Conservation (phyloP, 2,888 invertebrate species). For the Diachrysia chrysitis region DNA sequence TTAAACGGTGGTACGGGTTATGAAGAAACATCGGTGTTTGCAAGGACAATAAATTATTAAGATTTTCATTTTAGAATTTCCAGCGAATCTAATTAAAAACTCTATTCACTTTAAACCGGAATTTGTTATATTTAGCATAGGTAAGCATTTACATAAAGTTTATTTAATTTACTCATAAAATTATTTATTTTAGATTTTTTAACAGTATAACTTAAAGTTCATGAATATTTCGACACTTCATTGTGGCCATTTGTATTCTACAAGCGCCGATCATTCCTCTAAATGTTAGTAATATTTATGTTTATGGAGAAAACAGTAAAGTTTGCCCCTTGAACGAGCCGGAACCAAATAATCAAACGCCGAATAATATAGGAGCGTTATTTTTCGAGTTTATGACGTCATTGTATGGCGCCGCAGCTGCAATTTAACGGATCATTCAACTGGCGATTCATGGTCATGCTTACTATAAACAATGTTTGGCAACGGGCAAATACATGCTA, state of each 20-base stretch:
- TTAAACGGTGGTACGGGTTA: background rate
- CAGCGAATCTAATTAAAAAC: background rate
- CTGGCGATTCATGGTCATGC: conserved; percentile 57
- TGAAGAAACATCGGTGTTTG: no score
- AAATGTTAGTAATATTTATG: conserved; percentile 36
- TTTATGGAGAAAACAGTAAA: conserved; percentile 41
- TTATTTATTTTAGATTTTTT: conserved; percentile 21
- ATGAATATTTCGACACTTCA: conserved; percentile 23
- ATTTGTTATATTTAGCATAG: no score
- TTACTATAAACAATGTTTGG: conserved; percentile 43
- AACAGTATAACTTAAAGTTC: conserved; percentile 15
- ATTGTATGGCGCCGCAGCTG: conserved; percentile 50
- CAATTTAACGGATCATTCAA: conserved; percentile 59
- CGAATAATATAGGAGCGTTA: conserved; percentile 43
- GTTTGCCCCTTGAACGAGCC: conserved; percentile 39
- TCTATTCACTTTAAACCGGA: no score
- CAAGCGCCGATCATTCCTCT: conserved; percentile 23
- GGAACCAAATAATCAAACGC: conserved; percentile 52
- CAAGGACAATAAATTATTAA: no score
- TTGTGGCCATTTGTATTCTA: conserved; percentile 42
- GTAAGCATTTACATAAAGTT: no score
- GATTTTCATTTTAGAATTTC: background rate
- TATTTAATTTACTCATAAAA: background rate
- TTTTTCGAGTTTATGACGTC: conserved; percentile 58
- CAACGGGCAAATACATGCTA: conserved; percentile 10